Base-by-base conservation (phyloP, 2,888 invertebrate species). In the Cantharis rustica region DNA sequence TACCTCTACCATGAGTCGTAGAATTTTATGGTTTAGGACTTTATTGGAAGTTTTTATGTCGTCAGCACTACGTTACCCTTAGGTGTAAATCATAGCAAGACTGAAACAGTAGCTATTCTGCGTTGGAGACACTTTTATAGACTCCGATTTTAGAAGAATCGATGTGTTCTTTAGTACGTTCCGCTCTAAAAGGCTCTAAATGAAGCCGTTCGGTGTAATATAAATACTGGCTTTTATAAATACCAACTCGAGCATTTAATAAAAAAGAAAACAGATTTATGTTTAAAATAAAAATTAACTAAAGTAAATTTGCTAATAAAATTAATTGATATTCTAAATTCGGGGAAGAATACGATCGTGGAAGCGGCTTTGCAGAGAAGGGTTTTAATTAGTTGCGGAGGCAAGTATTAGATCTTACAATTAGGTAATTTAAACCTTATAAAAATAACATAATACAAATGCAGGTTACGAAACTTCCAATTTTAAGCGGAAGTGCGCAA, bases 1-100 rank as follows among this genome's bases (percentile, higher is more conserved):
- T 64, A 61, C 72, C 69, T 69, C 75, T 72, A 63, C 71, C 66
- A 68, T 71, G 68, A 64, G 69, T 69, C 75, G 68, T 78, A 75
- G 73, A 72, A 68, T 78, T 78, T 78, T 78, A 78, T 78, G 75
- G 78, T 63, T 75, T 71, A 78, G 75, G 75, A 78, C 78, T 81
- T 81, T 81, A 81, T 81, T 77, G 81, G 77, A 80, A 75, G 79
- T 79, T 81, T 81, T 81, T 80, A 81, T 81, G 79, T 80, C 79
- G 81, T 81, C 81, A 81, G 81, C 81, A 81, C 79, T 79, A 81
- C 77, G 80, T 79, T 80, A 77, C 80, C 80, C 79, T 72, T 72
- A 78, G 76, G 78, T 80, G 81, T 81, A 81, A 81, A 81, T 81
- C 81, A 81, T 79, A 79, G 78, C 78, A 47, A 69, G 69, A 72